These are phyloP conservation scores for Halocynthia roretzi DNA, from an alignment of 23 tunicate species.

Conservation along the genomic window DNA sequence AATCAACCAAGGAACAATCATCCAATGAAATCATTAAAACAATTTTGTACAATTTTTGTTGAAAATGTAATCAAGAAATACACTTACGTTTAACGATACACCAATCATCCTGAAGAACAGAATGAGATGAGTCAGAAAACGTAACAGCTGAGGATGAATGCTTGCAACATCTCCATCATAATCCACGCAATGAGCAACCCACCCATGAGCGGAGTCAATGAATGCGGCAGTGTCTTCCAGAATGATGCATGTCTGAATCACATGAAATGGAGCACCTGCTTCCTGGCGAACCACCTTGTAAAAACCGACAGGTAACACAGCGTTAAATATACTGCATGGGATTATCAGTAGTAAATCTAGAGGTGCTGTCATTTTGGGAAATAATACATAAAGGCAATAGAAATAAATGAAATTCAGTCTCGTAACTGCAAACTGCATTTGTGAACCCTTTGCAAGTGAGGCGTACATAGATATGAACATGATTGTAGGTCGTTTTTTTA, in stretches of 20 bases:
- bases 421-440: too few relatives aligned
- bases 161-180: slow-evolving; percentile 6
- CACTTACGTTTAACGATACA: slow-evolving; percentile 36
- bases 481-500: too few relatives aligned
- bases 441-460: too few relatives aligned
- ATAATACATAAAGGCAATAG: too few relatives aligned
- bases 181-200: slow-evolving; percentile 28
- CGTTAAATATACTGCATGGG: not conserved
- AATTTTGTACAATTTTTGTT: not conserved
- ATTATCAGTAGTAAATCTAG: too few relatives aligned
- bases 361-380: too few relatives aligned
- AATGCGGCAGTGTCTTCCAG: slow-evolving; percentile 54
- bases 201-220: slow-evolving; percentile 24
- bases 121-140: slow-evolving; percentile 67
- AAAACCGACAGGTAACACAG: not conserved
- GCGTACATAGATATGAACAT: too few relatives aligned
- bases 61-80: not conserved
- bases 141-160: slow-evolving; percentile 57
- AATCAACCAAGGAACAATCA: too few relatives aligned
- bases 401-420: too few relatives aligned
- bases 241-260: slow-evolving; percentile 61
- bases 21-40: too few relatives aligned
- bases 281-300: slow-evolving; percentile 30
- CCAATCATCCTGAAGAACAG: slow-evolving; percentile 46
- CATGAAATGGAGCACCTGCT: slow-evolving; percentile 49